phyloP scores from a whole-genome alignment of 1,140 invertebrate genomes.

The Aporrectodea caliginosa region DNA sequence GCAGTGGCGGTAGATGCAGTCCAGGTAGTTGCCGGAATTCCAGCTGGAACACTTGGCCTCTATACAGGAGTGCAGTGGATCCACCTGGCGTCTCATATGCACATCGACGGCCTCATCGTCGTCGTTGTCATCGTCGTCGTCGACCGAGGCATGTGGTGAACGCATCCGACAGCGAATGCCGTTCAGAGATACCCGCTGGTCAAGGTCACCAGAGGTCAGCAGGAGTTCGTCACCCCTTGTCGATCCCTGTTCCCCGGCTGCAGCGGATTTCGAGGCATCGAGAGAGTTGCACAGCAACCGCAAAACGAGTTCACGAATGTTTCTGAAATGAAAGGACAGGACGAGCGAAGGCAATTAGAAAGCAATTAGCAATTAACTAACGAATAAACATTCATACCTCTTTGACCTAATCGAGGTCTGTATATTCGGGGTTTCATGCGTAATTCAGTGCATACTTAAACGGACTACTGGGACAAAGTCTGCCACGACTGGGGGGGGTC shows the following conservation, averaged over 20 bases:
- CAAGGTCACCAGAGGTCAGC: background rate
- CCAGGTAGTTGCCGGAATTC: background rate
- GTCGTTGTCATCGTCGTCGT: background rate
- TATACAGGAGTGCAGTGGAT: background rate
- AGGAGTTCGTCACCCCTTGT: background rate
- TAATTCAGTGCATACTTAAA: too few relatives aligned
- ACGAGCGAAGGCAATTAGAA: too few relatives aligned
- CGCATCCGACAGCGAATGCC: background rate
- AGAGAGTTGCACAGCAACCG: background rate
- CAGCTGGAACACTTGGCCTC: background rate
- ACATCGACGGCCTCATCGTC: background rate
- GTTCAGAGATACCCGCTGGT: background rate
- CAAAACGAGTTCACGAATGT: background rate
- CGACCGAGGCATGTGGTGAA: background rate
- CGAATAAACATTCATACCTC: too few relatives aligned
- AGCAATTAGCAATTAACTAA: too few relatives aligned
- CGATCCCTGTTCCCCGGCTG: background rate
- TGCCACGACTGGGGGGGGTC: too few relatives aligned
- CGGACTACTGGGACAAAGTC: too few relatives aligned
- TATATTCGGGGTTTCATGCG: too few relatives aligned
- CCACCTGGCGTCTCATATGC: background rate
- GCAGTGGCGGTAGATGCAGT: background rate
- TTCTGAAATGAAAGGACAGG: background rate
- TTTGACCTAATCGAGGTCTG: too few relatives aligned
- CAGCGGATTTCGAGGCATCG: background rate